phyloP scores from a whole-genome alignment of 2,888 invertebrate species.

The Eupithecia subumbrata region DNA sequence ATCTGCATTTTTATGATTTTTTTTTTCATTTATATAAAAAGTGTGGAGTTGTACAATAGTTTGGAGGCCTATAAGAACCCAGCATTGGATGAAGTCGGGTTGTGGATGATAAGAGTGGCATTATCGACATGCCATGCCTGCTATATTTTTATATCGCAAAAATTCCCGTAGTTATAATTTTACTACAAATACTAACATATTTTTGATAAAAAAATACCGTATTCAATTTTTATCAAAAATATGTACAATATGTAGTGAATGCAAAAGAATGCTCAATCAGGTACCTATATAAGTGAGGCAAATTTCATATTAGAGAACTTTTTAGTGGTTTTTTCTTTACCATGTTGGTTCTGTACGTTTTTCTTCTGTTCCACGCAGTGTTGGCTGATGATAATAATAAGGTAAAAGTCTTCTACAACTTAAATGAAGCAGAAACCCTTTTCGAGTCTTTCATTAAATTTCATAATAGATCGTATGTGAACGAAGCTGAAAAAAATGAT shows the following conservation, averaged over 20 bases:
- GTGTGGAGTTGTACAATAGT: too few species aligned
- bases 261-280: not conserved
- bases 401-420: not conserved
- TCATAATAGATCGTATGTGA: conserved; percentile 1
- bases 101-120: too few species aligned
- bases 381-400: not conserved
- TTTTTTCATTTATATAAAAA: too few species aligned
- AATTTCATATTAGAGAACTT: not conserved
- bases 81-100: too few species aligned
- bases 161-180: not conserved
- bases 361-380: not conserved
- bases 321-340: not conserved
- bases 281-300: not conserved
- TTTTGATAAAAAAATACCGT: not conserved
- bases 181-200: not conserved
- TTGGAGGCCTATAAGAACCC: too few species aligned
- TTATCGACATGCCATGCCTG: not conserved
- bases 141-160: not conserved
- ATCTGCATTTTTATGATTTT: too few species aligned
- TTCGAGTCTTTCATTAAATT: not conserved
- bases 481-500: not conserved
- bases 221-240: too few species aligned
- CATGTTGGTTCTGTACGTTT: not conserved
- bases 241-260: too few species aligned
- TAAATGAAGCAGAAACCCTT: not conserved